A percentile compares a stretch with the other conserved stretches of the same genome.
phyloP scores from a whole-genome alignment of 1,140 invertebrate species.

The Argopecten irradians region DNA sequence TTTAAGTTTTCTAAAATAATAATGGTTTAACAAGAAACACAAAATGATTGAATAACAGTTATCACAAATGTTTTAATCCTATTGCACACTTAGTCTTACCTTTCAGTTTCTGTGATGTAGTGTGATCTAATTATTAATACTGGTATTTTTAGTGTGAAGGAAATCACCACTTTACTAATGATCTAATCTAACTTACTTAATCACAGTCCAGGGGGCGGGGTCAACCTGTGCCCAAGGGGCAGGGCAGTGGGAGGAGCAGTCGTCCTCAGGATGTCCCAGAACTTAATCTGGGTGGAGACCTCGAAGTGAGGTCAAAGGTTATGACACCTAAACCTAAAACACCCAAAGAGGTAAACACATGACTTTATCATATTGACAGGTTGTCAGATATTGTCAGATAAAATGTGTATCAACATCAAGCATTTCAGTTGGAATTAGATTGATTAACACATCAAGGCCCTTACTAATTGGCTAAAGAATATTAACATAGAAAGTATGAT shows the following conservation, averaged over 20 bases:
- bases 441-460: background rate
- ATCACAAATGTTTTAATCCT: no score
- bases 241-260: conserved; percentile 20
- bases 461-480: background rate
- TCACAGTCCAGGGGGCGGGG: background rate
- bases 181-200: background rate
- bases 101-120: no score
- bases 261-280: conserved; percentile 57
- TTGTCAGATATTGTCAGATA: background rate
- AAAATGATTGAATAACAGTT: no score
- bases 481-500: background rate
- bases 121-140: no score
- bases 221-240: no score
- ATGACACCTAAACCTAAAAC: conserved; percentile 42
- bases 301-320: conserved; percentile 33
- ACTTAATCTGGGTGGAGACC: conserved; percentile 48
- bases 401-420: no score
- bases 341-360: conserved; percentile 47
- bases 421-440: background rate
- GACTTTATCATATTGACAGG: background rate
- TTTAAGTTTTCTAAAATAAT: no score
- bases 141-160: no score
- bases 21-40: no score
- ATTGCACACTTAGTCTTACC: no score
- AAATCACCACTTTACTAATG: background rate